These are phyloP conservation scores for Denticeps clupeoides DNA, from an alignment of 2,797 vertebrate genomes.

Conservation along the genomic window DNA sequence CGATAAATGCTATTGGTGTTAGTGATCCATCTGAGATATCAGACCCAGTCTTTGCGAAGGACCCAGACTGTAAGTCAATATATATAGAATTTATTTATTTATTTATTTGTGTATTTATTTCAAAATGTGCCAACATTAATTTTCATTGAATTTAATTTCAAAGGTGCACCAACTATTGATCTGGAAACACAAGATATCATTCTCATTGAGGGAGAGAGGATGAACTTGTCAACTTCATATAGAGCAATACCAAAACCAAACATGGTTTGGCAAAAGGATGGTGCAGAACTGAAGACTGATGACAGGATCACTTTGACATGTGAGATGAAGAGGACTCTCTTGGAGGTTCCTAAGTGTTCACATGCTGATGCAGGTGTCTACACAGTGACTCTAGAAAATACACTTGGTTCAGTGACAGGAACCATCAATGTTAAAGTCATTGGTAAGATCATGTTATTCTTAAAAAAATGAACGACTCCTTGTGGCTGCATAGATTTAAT, in stretches of 20 bases:
- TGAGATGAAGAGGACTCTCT: constrained; percentile 71
- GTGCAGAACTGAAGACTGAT: constrained; percentile 71
- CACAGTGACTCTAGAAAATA: constrained; percentile 81
- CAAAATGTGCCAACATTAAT: neutral
- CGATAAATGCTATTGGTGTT: constrained; percentile 85
- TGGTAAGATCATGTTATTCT: constrained; percentile 54
- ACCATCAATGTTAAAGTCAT: constrained; percentile 90
- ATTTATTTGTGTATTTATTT: neutral
- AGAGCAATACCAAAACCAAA: constrained; percentile 83
- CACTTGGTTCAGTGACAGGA: constrained; percentile 74
- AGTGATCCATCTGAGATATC: constrained; percentile 90
- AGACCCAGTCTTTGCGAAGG: constrained; percentile 89
- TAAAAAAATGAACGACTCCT: neutral
- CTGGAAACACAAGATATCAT: constrained; percentile 75
- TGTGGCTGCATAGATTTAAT: neutral
- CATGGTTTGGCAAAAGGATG: constrained; percentile 85
- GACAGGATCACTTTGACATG: constrained; percentile 77
- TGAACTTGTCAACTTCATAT: constrained; percentile 81
- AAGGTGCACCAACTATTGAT: constrained; percentile 84
- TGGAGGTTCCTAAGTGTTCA: constrained; percentile 77
- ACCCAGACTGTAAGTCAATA: constrained; percentile 79
- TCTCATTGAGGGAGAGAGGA: constrained; percentile 86
- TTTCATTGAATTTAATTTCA: constrained; percentile 20
- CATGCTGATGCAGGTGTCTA: constrained; percentile 82
- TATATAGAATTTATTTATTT: neutral